Evolutionary conservation across 2,797 vertebrate genomes (phyloP), one percentile per base, ranked within the genome.

Genomic region (Pteronotus mesoamericanus): DNA sequence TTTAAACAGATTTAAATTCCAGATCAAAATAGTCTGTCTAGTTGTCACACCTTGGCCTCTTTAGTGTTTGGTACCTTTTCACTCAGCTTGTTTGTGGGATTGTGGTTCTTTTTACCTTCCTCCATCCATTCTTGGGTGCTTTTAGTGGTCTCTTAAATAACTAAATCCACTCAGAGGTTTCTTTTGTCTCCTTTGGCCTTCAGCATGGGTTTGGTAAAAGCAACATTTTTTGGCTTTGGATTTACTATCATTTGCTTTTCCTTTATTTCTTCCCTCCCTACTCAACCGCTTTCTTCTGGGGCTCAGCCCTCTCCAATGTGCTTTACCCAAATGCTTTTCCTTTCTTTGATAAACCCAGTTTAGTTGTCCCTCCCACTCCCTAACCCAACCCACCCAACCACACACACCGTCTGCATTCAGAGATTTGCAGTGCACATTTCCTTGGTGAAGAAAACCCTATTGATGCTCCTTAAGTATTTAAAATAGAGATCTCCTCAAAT

Each of bases 391-490:
- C 53, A 79, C 14, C 26, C 44, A 79, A 4, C 11, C 37, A 37
- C 29, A 51, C 7, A 12, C 1, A 3, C 3, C 15, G 46, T 2
- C 4, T 29, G 39, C 44, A 11, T 84, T 93, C 64, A 88, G 24
- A 46, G 24, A 37, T 79, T 53, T n/a, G 42, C 42, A 64, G 7
- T 26, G 29, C 3, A 34, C 9, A 75, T 71, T 92, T 94, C 79
- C 39, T 64, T 24, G 6, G 55, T 51, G 44, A 90, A 94, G 48
- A 72, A 92, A 85, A 74, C 26, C 22, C 55, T 75, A 16, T 46
- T 48, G 68, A 32, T 86, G 21, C 16, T 26, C 48, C 39, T 87
- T 93, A 94, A 82, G 80, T 91, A 78, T 82, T 95, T 92, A 89
- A 92, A 89, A 79, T 46, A 86, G 51, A 89, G 68, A 85, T 55